Evolutionary conservation across 2,113 vertebrate genomes (phyloP), one percentile per base, ranked within the genome.

Genomic region (Hassar affinis): DNA sequence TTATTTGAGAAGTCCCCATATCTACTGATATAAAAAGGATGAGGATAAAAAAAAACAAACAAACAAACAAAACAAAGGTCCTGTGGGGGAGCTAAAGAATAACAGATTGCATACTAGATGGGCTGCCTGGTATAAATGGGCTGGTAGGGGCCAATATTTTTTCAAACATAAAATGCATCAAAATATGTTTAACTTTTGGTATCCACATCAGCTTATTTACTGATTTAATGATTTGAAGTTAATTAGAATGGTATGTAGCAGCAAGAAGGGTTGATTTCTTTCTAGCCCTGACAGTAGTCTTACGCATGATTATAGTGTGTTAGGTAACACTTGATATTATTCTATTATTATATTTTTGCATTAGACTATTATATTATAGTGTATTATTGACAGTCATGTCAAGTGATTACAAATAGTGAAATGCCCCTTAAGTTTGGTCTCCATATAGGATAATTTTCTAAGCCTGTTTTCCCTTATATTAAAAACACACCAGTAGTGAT

Each of bases 41-140:
- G 25, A 3, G 22, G 25, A 59, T 59, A 2, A 59, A n/a, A 1
- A n/a, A 57, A 57, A 56, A 56, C 9, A 15, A 62, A n/a, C n/a
- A n/a, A n/a, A n/a, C n/a, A n/a, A 30, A 2, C 12, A 62, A 59
- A n/a, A 14, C 22, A 59, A 57, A 25, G 35, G 22, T 78, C 35
- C 12, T n/a, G 25, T 78, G 72, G 8, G 57, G 51, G 51, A 30
- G 9, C 33, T 33, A 33, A 86, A 56, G 80, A 49, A 61, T 79
- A 11, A 66, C 0, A 3, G 7, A 35, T 35, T 35, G 27, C 59
- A 62, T 62, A 62, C 27, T 62, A 66, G 17, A 10, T 45, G 15
- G 8, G 54, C 47, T 79, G 56, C n/a, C 42, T 45, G 22, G 11
- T 18, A 15, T 64, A 30, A 62, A 33, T 33, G 1, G 14, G 27